Evolutionary conservation across 2,888 invertebrate species (phyloP), one percentile per base, ranked within the genome.

Genomic region (Drepanosiphum platanoidis): DNA sequence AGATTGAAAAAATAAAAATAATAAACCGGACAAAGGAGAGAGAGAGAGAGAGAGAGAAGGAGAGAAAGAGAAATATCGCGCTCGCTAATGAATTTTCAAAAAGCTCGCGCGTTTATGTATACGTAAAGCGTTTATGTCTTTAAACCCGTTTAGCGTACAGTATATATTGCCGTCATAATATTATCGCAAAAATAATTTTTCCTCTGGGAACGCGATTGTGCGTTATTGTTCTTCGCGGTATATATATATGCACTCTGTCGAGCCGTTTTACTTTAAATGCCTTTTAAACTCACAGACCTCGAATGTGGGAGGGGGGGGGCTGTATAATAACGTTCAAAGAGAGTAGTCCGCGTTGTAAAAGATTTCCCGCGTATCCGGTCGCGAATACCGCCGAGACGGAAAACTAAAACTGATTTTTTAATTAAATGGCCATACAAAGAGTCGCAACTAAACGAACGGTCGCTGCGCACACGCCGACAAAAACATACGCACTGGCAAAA

Each of bases 401-500:
- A 79, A 79, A 61, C 78, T 66, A 64, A n/a, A 34, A 52, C 61
- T 13, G 5, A n/a, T 7, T 30, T 42, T 66, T 79, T 46, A 79
- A 79, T 79, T 66, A 66, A 79, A 79, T n/a, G 3, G 8, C 7
- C 46, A 3, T 32, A 66, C 15, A 42, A 42, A 64, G n/a, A 66
- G 22, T 78, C 8, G n/a, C 18, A n/a, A 58, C 34, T 34, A 52
- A 36, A 34, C 68, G 13, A 7, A 30, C 13, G 18, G 7, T 13
- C 42, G 8, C 36, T n/a, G 18, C 36, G 27, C 39, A 32, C 64
- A 30, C 30, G 22, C 64, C n/a, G n/a, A n/a, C n/a, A n/a, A n/a
- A n/a, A n/a, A n/a, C n/a, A n/a, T n/a, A n/a, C n/a, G n/a, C n/a
- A n/a, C n/a, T n/a, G n/a, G n/a, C n/a, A n/a, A n/a, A n/a, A 9